Evolutionary conservation across 2,113 vertebrate genomes (phyloP).

Genomic region (Oncorhynchus mykiss): DNA sequence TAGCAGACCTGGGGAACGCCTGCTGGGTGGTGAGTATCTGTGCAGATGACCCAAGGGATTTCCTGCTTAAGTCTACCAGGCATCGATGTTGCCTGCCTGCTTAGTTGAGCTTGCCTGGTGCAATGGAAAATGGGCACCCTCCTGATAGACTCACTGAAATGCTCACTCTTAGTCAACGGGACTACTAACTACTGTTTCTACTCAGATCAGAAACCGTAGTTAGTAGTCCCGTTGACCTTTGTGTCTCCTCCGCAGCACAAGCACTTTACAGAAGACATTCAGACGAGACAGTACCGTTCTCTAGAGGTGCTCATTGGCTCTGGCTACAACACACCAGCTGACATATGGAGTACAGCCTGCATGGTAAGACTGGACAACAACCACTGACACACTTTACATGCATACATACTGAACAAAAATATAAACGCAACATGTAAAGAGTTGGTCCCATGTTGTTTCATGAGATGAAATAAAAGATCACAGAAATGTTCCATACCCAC

Average conservation of each 20-base stretch:
- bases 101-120: no score
- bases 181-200: no score
- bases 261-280: slow-evolving; percentile 98
- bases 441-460: no score
- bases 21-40: slow-evolving; percentile 94
- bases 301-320: slow-evolving; percentile 93
- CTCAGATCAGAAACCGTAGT: not conserved
- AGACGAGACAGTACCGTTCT: slow-evolving; percentile 94
- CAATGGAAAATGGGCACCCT: no score
- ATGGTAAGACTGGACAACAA: slow-evolving; percentile 80
- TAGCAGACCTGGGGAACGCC: slow-evolving; percentile 97
- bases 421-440: not conserved
- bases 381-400: not conserved
- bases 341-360: slow-evolving; percentile 98
- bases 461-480: no score
- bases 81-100: no score
- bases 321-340: slow-evolving; percentile 92
- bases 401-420: not conserved
- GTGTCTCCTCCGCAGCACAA: slow-evolving; percentile 78
- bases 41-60: slow-evolving; percentile 51
- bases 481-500: not conserved
- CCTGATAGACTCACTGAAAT: no score
- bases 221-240: not conserved
- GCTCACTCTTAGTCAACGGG: no score
- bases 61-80: slow-evolving; percentile 37